These are phyloP conservation scores for Corythoichthys intestinalis DNA, from an alignment of 2,113 vertebrate species.

Conservation along the genomic window DNA sequence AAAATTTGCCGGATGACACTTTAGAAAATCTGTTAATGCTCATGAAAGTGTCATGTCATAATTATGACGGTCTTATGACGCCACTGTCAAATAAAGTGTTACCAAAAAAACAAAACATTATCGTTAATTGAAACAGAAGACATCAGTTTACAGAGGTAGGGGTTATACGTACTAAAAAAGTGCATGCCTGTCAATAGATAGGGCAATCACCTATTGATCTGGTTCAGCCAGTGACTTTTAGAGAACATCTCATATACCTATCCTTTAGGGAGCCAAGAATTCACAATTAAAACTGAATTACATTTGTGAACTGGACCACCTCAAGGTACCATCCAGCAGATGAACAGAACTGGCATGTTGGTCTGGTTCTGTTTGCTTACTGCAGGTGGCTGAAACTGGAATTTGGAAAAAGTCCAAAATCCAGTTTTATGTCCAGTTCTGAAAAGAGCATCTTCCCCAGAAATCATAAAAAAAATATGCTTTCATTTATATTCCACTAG, in stretches of 20 bases:
- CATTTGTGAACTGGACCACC: conserved; percentile 11
- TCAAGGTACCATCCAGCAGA: neutral
- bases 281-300: conserved; percentile 31
- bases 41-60: no score
- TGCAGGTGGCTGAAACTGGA: neutral
- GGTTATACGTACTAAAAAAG: neutral
- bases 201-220: conserved; percentile 42
- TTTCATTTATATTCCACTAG: neutral
- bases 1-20: no score
- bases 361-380: conserved; percentile 4
- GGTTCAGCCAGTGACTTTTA: conserved; percentile 13
- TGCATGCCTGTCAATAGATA: conserved; percentile 16
- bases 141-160: no score
- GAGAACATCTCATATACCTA: conserved; percentile 32
- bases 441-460: neutral
- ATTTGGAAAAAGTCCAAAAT: neutral
- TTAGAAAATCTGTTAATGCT: no score
- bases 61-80: no score
- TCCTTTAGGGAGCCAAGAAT: conserved; percentile 4
- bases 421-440: no score
- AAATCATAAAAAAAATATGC: neutral
- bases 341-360: neutral
- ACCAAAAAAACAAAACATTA: no score
- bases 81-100: no score
- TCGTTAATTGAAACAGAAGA: no score